phyloP scores from a whole-genome alignment of 2,113 vertebrate species.

The Gobio gobio region DNA sequence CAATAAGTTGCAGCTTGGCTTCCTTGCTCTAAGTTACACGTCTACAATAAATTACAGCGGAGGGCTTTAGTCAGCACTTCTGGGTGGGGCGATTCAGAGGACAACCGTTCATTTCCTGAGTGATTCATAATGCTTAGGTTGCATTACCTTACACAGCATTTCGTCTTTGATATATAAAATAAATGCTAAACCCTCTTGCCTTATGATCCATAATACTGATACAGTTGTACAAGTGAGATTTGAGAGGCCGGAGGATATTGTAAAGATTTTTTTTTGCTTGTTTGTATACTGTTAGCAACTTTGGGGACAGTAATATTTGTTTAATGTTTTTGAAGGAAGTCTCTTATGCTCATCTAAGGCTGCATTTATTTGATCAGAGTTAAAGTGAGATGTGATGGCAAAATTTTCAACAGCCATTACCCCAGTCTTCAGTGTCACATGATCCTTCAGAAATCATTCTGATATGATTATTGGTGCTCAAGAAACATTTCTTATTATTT shows the following conservation, averaged over 20 bases:
- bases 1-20: constrained; percentile 62
- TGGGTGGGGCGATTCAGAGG: constrained; percentile 78
- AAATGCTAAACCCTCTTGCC: constrained; percentile 50
- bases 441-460: too few relatives aligned
- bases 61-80: constrained; percentile 78
- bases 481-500: not conserved
- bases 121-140: constrained; percentile 79
- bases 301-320: not conserved
- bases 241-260: not conserved
- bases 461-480: too few relatives aligned
- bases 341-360: too few relatives aligned
- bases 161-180: constrained; percentile 63
- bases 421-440: too few relatives aligned
- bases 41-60: constrained; percentile 76
- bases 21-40: constrained; percentile 68
- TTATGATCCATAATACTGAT: constrained; percentile 60
- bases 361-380: too few relatives aligned
- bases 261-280: not conserved
- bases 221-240: constrained; percentile 19
- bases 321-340: too few relatives aligned
- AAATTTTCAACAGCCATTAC: too few relatives aligned
- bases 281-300: not conserved
- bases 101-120: constrained; percentile 82
- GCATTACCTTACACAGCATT: constrained; percentile 72
- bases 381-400: too few relatives aligned